Evolutionary conservation across 2,888 invertebrate species (phyloP), one percentile per base, ranked within the genome.

Genomic region (Tipula helvola): DNA sequence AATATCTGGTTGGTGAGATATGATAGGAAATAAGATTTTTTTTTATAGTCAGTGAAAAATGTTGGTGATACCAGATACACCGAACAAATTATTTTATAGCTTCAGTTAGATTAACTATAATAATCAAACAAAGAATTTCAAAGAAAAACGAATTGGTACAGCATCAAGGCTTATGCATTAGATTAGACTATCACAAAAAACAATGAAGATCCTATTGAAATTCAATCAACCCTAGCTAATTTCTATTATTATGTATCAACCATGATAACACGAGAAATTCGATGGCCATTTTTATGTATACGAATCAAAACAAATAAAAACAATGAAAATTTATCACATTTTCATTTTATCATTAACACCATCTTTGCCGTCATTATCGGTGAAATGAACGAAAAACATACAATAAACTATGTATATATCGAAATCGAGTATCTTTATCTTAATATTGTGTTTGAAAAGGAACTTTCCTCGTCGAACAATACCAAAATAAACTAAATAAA

Each of bases 261-360:
- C 8, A 18, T 28, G 71, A 71, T 71, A 71, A 71, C 10, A 71
- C 71, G 71, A 71, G 28, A 13, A 71, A 28, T 71, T 71, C 71
- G 71, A 71, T 71, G 71, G 28, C 71, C 71, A 28, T 71, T 71
- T 52, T 16, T 52, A 7, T 39, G 39, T 52, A n/a, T 16, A 5
- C 71, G 71, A 71, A 71, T 71, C 71, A 71, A 18, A 71, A 71
- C 18, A 71, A 28, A 71, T 71, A 71, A 71, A 71, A 71, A 71
- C 71, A 71, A 71, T 71, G 71, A 71, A 71, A 71, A 71, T 71
- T 71, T 71, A 71, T 71, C 71, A 71, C 71, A 71, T 71, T 71
- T 71, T 71, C 71, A 71, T 18, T 71, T 71, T 71, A 71, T 71
- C 71, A 71, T 71, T 71, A 71, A 10, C 71, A 71, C 71, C 71